phyloP scores from a whole-genome alignment of 1,140 invertebrate genomes.

The Physella acuta region DNA sequence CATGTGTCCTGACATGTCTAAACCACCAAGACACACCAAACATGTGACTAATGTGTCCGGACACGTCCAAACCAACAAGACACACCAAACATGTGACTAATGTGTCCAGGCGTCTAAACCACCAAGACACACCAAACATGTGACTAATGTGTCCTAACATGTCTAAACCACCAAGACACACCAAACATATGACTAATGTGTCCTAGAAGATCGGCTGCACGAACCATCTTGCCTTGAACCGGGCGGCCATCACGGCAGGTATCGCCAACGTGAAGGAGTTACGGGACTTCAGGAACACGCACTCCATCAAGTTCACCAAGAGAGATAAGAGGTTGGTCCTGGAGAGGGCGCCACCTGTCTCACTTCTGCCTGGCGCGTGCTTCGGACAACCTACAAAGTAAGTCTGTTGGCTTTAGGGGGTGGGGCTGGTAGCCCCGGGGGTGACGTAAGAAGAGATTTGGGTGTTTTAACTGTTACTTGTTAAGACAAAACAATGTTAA shows the following conservation, averaged over 20 bases:
- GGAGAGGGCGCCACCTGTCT: not conserved
- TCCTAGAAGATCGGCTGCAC: no score
- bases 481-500: no score
- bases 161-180: not conserved
- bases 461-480: no score
- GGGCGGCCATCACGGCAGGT: constrained; percentile 1
- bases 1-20: no score
- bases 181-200: no score
- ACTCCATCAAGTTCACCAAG: not conserved
- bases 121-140: not conserved
- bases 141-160: not conserved
- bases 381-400: constrained; percentile 1
- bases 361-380: not conserved
- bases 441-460: no score
- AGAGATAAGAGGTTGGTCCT: not conserved
- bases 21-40: no score
- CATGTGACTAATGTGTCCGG: no score
- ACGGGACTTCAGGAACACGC: constrained; percentile 17
- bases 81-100: not conserved
- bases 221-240: constrained; percentile 8
- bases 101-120: not conserved
- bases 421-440: not conserved
- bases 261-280: not conserved
- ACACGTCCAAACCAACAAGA: no score
- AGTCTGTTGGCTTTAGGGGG: not conserved